Evolutionary conservation across 2,797 vertebrate species (phyloP).

Genomic region (Gymnoscopelus braueri): DNA sequence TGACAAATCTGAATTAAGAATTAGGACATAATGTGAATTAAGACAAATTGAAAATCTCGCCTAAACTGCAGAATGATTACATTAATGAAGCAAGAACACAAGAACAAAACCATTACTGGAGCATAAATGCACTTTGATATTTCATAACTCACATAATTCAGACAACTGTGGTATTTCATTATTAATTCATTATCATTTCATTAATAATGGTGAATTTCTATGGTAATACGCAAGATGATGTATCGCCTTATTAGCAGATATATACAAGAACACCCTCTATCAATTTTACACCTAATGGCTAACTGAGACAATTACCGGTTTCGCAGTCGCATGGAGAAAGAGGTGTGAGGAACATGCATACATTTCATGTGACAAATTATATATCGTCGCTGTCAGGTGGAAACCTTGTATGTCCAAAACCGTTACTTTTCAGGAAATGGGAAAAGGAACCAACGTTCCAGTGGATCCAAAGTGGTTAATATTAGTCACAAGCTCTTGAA

Average conservation of each 20-base stretch:
- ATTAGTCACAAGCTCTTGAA: no score
- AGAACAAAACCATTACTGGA: conserved; percentile 31
- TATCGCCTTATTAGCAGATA: conserved; percentile 30
- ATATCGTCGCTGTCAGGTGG: background rate
- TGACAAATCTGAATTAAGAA: conserved; percentile 15
- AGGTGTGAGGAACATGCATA: conserved; percentile 16
- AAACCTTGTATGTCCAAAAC: no score
- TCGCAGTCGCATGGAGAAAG: background rate
- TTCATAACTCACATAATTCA: conserved; percentile 68
- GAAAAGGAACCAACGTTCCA: no score
- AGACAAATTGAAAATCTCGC: background rate
- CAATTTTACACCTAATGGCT: conserved; percentile 8
- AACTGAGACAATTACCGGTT: conserved; percentile 21
- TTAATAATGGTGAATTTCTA: conserved; percentile 60
- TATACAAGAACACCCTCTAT: conserved; percentile 3
- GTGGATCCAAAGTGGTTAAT: no score
- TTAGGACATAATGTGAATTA: no score
- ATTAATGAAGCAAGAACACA: conserved; percentile 53
- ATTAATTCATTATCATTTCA: conserved; percentile 63
- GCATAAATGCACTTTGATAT: conserved; percentile 38
- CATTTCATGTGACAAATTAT: conserved; percentile 32
- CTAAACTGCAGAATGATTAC: conserved; percentile 48
- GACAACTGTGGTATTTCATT: conserved; percentile 31
- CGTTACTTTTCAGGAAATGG: no score
- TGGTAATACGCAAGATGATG: conserved; percentile 27